These are phyloP conservation scores for Poecile montanus DNA, from an alignment of 2,797 vertebrate genomes.

Conservation along the genomic window DNA sequence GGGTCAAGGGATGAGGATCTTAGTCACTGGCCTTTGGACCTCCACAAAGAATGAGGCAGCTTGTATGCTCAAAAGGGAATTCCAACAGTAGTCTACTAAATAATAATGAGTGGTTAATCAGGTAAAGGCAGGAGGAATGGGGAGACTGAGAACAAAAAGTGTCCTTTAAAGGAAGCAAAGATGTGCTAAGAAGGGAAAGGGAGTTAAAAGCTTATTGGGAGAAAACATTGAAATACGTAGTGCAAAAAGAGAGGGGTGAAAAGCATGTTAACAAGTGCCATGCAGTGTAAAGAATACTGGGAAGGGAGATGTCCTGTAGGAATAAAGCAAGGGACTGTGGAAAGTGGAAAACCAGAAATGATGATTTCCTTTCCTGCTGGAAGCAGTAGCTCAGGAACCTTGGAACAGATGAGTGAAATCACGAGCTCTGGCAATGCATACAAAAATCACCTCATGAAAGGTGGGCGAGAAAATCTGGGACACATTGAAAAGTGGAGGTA, in stretches of 20 bases:
- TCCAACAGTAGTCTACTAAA: not conserved
- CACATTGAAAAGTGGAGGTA: not conserved
- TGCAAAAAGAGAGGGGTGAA: not conserved
- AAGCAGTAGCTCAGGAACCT: not conserved
- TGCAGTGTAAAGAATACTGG: not conserved
- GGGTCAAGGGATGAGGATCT: no score
- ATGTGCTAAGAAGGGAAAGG: not conserved
- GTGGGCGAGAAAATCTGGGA: not conserved
- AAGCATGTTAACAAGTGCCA: not conserved
- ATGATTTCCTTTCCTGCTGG: not conserved
- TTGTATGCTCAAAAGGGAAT: not conserved
- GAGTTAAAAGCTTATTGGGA: not conserved
- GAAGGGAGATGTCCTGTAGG: not conserved
- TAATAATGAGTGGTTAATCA: not conserved
- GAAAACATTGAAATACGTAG: not conserved
- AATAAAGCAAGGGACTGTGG: not conserved
- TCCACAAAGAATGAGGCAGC: not conserved
- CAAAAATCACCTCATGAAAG: not conserved
- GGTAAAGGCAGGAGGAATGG: not conserved
- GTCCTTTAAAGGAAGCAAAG: not conserved
- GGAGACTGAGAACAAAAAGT: not conserved
- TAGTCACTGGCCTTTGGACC: no score
- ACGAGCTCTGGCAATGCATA: not conserved
- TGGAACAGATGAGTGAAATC: slow-evolving; percentile 3
- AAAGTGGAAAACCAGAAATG: not conserved